Base-by-base conservation (phyloP, 2,113 vertebrate genomes). In the Corythornis madagascariensis region DNA sequence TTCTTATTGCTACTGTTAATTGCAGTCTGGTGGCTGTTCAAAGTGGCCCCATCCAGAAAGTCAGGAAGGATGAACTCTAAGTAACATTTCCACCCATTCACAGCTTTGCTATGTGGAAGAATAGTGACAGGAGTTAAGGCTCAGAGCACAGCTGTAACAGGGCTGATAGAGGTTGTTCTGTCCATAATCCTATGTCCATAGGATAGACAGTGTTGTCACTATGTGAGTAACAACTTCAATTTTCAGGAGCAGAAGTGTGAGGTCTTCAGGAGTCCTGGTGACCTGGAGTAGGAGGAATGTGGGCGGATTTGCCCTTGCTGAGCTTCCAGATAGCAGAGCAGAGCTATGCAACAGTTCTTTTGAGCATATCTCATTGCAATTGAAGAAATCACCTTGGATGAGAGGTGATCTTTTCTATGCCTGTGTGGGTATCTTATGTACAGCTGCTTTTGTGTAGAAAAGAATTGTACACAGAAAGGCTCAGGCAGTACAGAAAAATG, bases 21-120 rank as follows among this genome's bases (percentile, higher is more conserved):
- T 69, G 40, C 35, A 52, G 28, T n/a, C 53, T 48, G n/a, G 19
- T 90, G n/a, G 47, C 16, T 84, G 25, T 67, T 29, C 29, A 33
- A 80, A 81, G 43, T 21, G 31, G 4, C 10, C 26, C 60, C 24
- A 25, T 48, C 14, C 2, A 7, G 29, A 28, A 69, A 66, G 33
- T 57, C 20, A 69, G 25, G 43, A 67, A 43, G 26, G 10, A 5
- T 67, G 45, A 65, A 77, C 67, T 10, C 17, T 31, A 31, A 55
- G 33, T 48, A 64, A 17, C 0, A 3, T 11, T 76, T 21, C 19
- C 0, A 1, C 66, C 66, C 45, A 16, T 28, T 67, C 16, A 9
- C 45, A 1, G 1, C 24, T 10, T 61, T 45, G 9, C 12, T 47
- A 57, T 22, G 1, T 33, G 26, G 28, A 59, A 48, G n/a, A 29